Percentiles rank a stretch among this genome's conserved stretches.
phyloP scores from a whole-genome alignment of 2,113 vertebrate genomes.

The Cheilinus undulatus region DNA sequence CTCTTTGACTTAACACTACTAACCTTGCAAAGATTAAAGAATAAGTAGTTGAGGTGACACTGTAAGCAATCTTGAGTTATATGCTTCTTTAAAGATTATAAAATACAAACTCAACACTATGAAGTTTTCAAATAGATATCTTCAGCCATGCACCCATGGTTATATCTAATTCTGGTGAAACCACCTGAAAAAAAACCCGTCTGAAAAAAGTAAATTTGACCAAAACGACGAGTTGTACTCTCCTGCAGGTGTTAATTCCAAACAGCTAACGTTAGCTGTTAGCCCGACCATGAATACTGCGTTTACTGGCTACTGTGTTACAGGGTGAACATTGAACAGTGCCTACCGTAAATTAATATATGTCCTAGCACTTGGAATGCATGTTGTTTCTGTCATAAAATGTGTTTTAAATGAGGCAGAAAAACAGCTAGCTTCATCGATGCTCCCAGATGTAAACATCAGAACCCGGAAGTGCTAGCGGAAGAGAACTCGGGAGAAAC shows the following conservation, averaged over 20 bases:
- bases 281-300: conserved; percentile 13
- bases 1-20: too few relatives aligned
- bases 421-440: not conserved
- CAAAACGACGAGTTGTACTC: not conserved
- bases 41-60: too few relatives aligned
- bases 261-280: conserved; percentile 29
- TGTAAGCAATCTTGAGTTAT: too few relatives aligned
- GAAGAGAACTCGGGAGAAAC: not conserved
- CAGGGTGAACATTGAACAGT: not conserved
- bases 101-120: too few relatives aligned
- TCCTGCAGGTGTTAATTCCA: not conserved
- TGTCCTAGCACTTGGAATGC: not conserved
- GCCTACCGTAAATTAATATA: conserved; percentile 4
- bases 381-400: not conserved
- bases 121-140: too few relatives aligned
- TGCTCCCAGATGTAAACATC: conserved; percentile 74
- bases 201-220: not conserved
- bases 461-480: conserved; percentile 70
- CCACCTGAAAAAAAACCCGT: not conserved
- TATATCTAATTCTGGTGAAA: not conserved
- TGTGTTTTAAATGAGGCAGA: not conserved
- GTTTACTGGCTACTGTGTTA: not conserved
- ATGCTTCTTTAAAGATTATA: too few relatives aligned
- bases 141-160: not conserved
- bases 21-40: too few relatives aligned